Evolutionary conservation across 2,113 vertebrate genomes (phyloP).

Genomic region (Mugil cephalus): DNA sequence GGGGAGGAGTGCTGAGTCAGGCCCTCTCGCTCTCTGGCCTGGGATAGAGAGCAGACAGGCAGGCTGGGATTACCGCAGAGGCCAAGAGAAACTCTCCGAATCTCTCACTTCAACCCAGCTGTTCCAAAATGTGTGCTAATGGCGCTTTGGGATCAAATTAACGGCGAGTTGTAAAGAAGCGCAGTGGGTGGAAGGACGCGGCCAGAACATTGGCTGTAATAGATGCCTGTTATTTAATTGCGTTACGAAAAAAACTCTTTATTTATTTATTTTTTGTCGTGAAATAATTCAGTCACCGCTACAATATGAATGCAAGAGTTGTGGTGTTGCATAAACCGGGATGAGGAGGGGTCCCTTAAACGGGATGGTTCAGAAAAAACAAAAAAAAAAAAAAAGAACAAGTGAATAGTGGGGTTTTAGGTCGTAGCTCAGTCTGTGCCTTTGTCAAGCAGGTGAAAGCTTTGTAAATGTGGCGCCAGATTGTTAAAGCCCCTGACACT

Average conservation of each 20-base stretch:
- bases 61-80: constrained; percentile 72
- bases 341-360: constrained; percentile 41
- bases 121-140: constrained; percentile 68
- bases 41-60: constrained; percentile 76
- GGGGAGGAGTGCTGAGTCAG: constrained; percentile 87
- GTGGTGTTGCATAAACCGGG: constrained; percentile 36
- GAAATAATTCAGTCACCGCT: neutral
- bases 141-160: constrained; percentile 63
- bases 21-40: constrained; percentile 74
- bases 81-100: constrained; percentile 65
- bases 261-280: constrained; percentile 8
- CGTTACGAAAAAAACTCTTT: constrained; percentile 1
- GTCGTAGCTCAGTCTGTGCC: constrained; percentile 86
- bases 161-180: constrained; percentile 37
- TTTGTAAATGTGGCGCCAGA: constrained; percentile 88
- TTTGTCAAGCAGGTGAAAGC: constrained; percentile 87
- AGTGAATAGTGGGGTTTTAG: constrained; percentile 82
- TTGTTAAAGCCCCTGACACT: constrained; percentile 87
- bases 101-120: constrained; percentile 75
- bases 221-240: constrained; percentile 10
- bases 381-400: constrained; percentile 53
- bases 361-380: constrained; percentile 56
- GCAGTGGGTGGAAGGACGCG: constrained; percentile 3
- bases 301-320: constrained; percentile 11
- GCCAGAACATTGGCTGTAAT: neutral